phyloP scores from a whole-genome alignment of 2,888 invertebrate species.

The Plemyria rubiginata region DNA sequence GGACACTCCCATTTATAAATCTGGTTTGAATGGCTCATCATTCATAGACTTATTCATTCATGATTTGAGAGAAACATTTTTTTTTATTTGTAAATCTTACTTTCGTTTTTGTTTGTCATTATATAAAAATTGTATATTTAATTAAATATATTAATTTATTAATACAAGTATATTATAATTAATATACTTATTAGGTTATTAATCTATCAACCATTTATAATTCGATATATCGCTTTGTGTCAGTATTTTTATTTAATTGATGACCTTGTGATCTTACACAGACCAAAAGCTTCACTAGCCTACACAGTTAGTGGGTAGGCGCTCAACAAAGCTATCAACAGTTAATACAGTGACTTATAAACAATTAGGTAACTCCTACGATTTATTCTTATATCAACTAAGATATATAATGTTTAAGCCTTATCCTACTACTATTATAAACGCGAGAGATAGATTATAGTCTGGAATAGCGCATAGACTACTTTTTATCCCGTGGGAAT shows the following conservation, averaged over 20 bases:
- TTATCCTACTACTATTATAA: too few relatives aligned
- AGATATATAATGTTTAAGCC: not conserved
- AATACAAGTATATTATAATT: too few relatives aligned
- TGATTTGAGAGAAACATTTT: constrained; percentile 43
- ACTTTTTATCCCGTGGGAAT: too few relatives aligned
- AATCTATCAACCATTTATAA: too few relatives aligned
- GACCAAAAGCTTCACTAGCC: constrained; percentile 8
- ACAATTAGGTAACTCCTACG: constrained; percentile 2
- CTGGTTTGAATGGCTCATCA: constrained; percentile 66
- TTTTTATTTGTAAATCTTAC: constrained; percentile 36
- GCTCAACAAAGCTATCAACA: constrained; percentile 59
- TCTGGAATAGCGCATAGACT: too few relatives aligned
- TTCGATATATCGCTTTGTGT: too few relatives aligned
- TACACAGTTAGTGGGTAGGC: constrained; percentile 70
- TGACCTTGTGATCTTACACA: not conserved
- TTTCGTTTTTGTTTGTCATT: constrained; percentile 30
- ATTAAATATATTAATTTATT: too few relatives aligned
- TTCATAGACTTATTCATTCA: constrained; percentile 55
- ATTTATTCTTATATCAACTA: not conserved
- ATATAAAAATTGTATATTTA: too few relatives aligned
- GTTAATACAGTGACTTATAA: constrained; percentile 11
- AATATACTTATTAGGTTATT: too few relatives aligned
- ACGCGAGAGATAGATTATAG: too few relatives aligned
- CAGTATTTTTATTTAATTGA: not conserved
- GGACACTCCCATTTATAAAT: constrained; percentile 69